These are phyloP conservation scores for Apotomis capreana DNA, from an alignment of 2,888 invertebrate species.

Conservation along the genomic window DNA sequence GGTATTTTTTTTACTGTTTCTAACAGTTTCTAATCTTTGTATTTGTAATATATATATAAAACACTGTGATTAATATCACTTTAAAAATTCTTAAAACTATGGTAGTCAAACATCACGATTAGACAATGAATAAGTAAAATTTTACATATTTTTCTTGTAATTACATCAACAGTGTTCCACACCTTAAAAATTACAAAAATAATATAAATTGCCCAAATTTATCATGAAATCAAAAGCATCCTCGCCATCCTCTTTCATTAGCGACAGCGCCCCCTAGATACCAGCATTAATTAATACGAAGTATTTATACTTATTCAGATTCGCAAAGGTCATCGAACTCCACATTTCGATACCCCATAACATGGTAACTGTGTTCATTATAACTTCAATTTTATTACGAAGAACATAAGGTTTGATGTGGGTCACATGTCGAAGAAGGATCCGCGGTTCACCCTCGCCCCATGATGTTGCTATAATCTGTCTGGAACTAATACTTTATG, in stretches of 20 bases:
- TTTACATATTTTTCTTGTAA: too few species aligned
- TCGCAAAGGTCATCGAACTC: slow-evolving; percentile 43
- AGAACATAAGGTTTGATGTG: slow-evolving; percentile 45
- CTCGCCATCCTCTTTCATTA: background rate
- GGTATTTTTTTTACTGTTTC: too few species aligned
- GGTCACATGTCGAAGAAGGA: slow-evolving; percentile 34
- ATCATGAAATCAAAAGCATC: background rate
- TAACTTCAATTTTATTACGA: background rate
- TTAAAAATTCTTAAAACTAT: too few species aligned
- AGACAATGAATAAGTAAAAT: too few species aligned
- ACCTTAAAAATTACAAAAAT: too few species aligned
- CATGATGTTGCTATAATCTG: slow-evolving; percentile 62
- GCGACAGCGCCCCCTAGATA: background rate
- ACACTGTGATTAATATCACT: too few species aligned
- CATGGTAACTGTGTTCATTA: slow-evolving; percentile 21
- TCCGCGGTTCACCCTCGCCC: slow-evolving; percentile 65
- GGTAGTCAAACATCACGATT: too few species aligned
- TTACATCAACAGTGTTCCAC: too few species aligned
- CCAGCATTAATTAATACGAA: slow-evolving; percentile 28
- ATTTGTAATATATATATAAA: too few species aligned
- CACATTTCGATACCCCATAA: slow-evolving; percentile 33
- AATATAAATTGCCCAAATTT: background rate
- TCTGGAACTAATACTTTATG: slow-evolving; percentile 72
- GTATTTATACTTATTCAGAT: slow-evolving; percentile 30
- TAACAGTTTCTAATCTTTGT: too few species aligned